Percentiles rank a stretch among this genome's conserved stretches.
phyloP scores from a whole-genome alignment of 1,140 invertebrate genomes.

The Diorhabda sublineata region DNA sequence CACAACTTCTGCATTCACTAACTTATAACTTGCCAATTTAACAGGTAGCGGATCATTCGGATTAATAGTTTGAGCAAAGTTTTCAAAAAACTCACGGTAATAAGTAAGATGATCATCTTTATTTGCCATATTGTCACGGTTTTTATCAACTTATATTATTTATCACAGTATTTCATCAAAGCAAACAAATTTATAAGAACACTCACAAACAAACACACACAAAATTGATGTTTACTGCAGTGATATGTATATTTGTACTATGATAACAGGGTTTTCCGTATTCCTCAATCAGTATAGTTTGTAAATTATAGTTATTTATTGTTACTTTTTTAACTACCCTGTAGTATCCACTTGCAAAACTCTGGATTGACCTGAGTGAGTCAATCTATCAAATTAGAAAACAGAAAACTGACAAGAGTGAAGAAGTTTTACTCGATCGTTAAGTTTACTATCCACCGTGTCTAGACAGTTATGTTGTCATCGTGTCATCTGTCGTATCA shows the following conservation, averaged over 20 bases:
- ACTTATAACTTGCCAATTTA: slow-evolving; percentile 62
- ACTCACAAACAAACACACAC: slow-evolving; percentile 16
- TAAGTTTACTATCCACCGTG: background rate
- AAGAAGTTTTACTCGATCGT: background rate
- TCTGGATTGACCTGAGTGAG: background rate
- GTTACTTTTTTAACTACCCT: background rate
- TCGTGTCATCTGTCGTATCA: background rate
- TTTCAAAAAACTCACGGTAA: slow-evolving; percentile 65
- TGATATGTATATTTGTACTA: slow-evolving; percentile 35
- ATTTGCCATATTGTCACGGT: slow-evolving; percentile 40
- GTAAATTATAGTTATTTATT: background rate
- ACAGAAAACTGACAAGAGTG: background rate
- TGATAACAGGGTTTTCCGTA: background rate
- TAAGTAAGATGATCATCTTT: slow-evolving; percentile 63
- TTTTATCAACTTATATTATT: background rate
- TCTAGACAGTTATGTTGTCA: background rate
- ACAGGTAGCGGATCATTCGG: slow-evolving; percentile 70
- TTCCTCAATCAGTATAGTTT: background rate
- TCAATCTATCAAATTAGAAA: background rate
- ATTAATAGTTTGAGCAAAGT: slow-evolving; percentile 62
- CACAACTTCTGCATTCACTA: slow-evolving; percentile 64
- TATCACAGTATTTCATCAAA: slow-evolving; percentile 19
- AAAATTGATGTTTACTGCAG: slow-evolving; percentile 17
- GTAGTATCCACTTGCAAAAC: background rate
- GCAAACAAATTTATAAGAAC: slow-evolving; percentile 9